phyloP scores from a whole-genome alignment of 2,113 vertebrate genomes.

The Cyprinus carpio region DNA sequence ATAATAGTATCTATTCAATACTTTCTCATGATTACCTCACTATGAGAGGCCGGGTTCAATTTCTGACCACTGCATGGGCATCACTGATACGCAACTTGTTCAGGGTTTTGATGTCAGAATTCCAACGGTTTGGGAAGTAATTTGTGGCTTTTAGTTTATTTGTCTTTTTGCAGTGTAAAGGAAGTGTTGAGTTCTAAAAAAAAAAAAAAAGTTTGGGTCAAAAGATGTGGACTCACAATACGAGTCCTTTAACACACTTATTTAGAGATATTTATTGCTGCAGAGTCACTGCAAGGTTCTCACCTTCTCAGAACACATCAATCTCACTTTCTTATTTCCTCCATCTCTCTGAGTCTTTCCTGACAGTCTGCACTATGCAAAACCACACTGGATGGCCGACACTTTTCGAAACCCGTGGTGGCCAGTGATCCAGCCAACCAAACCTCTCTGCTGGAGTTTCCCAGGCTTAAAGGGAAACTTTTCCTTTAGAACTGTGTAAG shows the following conservation, averaged over 20 bases:
- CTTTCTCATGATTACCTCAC: too few relatives aligned
- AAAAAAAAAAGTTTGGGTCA: too few relatives aligned
- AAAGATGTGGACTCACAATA: neutral
- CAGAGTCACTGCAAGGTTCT: neutral
- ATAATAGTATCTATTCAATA: too few relatives aligned
- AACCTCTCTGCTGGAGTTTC: neutral
- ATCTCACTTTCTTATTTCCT: neutral
- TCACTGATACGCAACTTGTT: neutral
- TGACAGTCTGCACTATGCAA: constrained; percentile 50
- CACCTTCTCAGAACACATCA: neutral
- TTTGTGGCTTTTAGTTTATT: neutral
- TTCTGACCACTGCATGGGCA: neutral
- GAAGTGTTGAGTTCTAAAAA: neutral
- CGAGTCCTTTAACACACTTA: neutral
- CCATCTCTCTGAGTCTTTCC: constrained; percentile 46
- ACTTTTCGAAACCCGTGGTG: neutral
- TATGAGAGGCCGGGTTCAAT: neutral
- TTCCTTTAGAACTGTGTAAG: constrained; percentile 30
- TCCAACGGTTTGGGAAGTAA: neutral
- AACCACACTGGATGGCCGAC: constrained; percentile 37
- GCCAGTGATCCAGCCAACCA: constrained; percentile 21
- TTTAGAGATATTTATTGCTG: neutral
- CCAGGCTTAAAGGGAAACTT: neutral
- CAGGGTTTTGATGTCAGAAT: neutral
- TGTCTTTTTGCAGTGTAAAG: neutral